A percentile compares a stretch with the other conserved stretches of the same genome.
Evolutionary conservation across 2,113 vertebrate species (phyloP).

Genomic region (Dipodomys stephensi): DNA sequence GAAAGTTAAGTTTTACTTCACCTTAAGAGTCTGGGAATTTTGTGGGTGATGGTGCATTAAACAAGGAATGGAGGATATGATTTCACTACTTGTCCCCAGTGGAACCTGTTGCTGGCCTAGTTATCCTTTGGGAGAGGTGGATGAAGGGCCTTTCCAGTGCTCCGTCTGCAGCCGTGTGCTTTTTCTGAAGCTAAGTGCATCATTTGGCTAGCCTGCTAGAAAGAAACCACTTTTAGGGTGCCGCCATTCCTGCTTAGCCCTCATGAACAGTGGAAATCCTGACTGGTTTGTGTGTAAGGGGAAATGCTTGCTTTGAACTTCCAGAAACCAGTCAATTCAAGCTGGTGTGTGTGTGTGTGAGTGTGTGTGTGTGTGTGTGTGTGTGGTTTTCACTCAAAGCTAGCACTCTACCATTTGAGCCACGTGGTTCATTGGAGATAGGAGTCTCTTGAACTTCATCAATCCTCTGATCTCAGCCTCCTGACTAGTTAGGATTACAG

Average conservation of each 20-base stretch:
- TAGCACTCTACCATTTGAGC: too few species aligned
- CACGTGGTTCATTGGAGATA: too few species aligned
- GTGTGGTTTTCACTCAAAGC: too few species aligned
- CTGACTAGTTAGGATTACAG: too few species aligned
- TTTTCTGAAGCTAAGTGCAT: neutral
- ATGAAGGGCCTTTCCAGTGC: neutral
- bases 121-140: neutral
- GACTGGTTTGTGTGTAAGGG: neutral
- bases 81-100: neutral
- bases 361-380: too few species aligned
- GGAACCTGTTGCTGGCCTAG: neutral
- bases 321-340: neutral
- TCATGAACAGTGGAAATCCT: neutral
- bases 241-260: neutral
- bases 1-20: neutral
- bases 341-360: neutral
- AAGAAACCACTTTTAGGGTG: neutral
- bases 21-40: neutral
- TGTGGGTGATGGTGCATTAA: neutral
- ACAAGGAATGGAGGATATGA: constrained; percentile 50
- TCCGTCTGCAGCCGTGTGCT: constrained; percentile 43
- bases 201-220: constrained; percentile 24
- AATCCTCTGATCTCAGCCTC: too few species aligned
- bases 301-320: neutral
- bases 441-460: too few species aligned